phyloP scores from a whole-genome alignment of 1,140 invertebrate species.

The Mercenaria mercenaria region DNA sequence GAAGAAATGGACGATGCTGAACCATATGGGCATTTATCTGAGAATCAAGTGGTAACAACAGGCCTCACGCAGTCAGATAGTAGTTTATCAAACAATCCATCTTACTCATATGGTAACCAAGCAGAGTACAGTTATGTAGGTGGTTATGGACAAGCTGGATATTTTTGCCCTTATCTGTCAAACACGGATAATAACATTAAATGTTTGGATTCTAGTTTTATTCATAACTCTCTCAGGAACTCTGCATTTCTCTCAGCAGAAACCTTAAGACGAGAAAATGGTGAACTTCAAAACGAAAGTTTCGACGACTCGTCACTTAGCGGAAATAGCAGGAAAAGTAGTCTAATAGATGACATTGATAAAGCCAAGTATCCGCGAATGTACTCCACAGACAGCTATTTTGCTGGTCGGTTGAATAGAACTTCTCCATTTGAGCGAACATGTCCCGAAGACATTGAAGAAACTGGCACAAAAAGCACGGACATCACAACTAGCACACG shows the following conservation, averaged over 20 bases:
- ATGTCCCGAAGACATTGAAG: neutral
- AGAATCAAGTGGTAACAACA: constrained; percentile 6
- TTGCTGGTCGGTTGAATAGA: neutral
- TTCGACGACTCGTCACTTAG: neutral
- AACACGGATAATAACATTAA: neutral
- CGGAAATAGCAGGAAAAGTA: neutral
- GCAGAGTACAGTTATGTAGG: neutral
- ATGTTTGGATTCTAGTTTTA: neutral
- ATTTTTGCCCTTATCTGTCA: constrained; percentile 5
- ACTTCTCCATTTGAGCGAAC: neutral
- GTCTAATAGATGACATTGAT: neutral
- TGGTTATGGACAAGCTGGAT: constrained; percentile 22
- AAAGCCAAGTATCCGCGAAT: constrained; percentile 6
- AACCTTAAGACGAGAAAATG: constrained; percentile 3
- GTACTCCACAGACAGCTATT: constrained; percentile 44
- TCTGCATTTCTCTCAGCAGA: constrained; percentile 7
- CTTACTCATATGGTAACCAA: constrained; percentile 60
- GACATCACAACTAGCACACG: neutral
- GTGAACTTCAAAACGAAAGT: neutral
- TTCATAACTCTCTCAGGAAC: constrained; percentile 18
- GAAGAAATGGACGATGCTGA: neutral
- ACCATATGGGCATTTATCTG: neutral
- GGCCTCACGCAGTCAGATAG: constrained; percentile 58
- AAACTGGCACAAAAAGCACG: neutral
- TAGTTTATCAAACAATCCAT: constrained; percentile 53